Conservation (phyloP, 2,888 invertebrate species). For the Archips xylosteana region DNA sequence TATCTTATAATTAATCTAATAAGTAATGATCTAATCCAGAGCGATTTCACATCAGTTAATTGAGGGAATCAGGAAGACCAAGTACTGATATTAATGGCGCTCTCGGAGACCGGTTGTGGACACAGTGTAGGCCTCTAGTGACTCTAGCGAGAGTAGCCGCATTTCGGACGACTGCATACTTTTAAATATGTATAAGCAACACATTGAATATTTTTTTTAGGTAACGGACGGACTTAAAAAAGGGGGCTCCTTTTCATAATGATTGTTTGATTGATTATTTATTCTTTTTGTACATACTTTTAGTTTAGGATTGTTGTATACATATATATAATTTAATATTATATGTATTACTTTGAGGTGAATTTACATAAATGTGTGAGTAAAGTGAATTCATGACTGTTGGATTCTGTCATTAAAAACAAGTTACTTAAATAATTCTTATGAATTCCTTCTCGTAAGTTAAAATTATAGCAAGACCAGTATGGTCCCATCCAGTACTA, state of each 20-base stretch:
- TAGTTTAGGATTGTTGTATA: too few species aligned
- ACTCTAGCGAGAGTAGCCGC: neutral
- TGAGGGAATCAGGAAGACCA: conserved; percentile 26
- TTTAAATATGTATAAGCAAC: neutral
- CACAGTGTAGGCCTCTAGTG: neutral
- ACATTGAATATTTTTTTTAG: too few species aligned
- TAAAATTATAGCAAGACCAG: neutral
- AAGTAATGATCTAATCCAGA: conserved; percentile 30
- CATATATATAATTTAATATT: too few species aligned
- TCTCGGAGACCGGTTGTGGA: conserved; percentile 23
- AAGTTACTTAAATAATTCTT: neutral
- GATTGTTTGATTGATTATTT: too few species aligned
- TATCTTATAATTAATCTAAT: conserved; percentile 1
- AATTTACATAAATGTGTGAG: too few species aligned
- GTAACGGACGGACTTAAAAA: too few species aligned
- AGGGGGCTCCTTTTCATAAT: too few species aligned
- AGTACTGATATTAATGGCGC: conserved; percentile 25
- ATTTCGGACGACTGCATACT: neutral
- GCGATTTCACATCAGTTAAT: conserved; percentile 30
- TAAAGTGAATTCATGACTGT: too few species aligned
- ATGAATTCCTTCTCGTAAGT: neutral
- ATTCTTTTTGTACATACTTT: too few species aligned
- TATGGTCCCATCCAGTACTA: neutral
- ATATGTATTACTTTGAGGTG: too few species aligned
- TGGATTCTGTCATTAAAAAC: too few species aligned